Evolutionary conservation across 2,113 vertebrate genomes (phyloP).

Genomic region (Festucalex cinctus): DNA sequence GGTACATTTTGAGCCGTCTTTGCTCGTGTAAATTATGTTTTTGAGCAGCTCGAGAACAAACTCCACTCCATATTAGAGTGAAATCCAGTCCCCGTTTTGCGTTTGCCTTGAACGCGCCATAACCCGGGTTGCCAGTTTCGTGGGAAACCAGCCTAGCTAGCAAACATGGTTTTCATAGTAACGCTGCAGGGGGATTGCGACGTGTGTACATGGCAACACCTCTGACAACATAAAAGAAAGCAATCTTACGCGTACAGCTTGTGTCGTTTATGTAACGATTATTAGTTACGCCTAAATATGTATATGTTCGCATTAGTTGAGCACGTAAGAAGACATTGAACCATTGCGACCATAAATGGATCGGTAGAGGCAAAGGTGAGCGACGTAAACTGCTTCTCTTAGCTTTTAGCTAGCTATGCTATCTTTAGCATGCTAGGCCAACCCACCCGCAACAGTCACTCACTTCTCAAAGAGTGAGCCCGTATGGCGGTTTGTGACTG

Average conservation of each 20-base stretch:
- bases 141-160: neutral
- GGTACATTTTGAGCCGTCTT: too few species aligned
- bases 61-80: neutral
- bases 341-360: conserved; percentile 8
- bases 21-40: too few species aligned
- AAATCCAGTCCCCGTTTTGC: conserved; percentile 32
- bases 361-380: conserved; percentile 35
- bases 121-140: conserved; percentile 47
- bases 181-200: neutral
- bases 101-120: conserved; percentile 30
- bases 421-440: conserved; percentile 43
- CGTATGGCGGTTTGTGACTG: neutral
- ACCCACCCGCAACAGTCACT: neutral
- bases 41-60: too few species aligned
- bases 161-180: fast-evolving
- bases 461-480: neutral
- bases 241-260: conserved; percentile 5
- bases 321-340: neutral
- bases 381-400: neutral
- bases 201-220: conserved; percentile 32
- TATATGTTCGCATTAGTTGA: neutral
- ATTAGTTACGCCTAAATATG: neutral
- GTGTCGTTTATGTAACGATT: neutral
- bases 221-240: conserved; percentile 49
- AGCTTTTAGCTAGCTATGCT: conserved; percentile 43